A percentile compares a stretch with the other conserved stretches of the same genome.
Conservation (phyloP, 2,888 invertebrate genomes). For the Lysandra bellargus region DNA sequence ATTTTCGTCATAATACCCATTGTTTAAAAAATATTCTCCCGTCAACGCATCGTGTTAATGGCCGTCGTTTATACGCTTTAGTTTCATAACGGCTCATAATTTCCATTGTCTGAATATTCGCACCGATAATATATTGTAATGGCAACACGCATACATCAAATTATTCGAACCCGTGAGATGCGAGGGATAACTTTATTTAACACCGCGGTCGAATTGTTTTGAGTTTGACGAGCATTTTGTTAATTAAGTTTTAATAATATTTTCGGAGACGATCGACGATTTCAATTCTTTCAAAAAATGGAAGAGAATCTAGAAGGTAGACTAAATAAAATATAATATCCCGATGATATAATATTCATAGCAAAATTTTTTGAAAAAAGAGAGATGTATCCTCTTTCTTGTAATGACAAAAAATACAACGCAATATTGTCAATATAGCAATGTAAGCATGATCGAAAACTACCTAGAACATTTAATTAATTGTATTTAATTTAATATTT, state of each 20-base stretch:
- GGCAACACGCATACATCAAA: conserved; percentile 24
- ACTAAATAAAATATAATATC: no score
- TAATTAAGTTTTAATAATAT: background rate
- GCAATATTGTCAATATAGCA: no score
- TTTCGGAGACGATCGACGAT: background rate
- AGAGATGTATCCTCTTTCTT: no score
- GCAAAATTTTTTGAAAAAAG: no score
- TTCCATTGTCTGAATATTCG: conserved; percentile 23
- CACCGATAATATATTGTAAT: conserved; percentile 24
- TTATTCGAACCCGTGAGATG: background rate
- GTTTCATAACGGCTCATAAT: conserved; percentile 27
- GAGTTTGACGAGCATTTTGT: background rate
- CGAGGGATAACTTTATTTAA: background rate
- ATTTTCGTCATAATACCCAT: conserved; percentile 33
- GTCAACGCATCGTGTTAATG: conserved; percentile 28
- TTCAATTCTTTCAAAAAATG: no score
- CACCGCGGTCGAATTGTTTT: background rate
- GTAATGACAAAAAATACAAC: no score
- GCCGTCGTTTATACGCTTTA: conserved; percentile 29
- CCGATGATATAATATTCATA: no score
- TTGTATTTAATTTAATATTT: no score
- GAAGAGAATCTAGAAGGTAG: no score
- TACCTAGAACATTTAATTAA: no score
- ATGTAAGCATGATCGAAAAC: no score
- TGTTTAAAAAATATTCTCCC: conserved; percentile 33